phyloP scores from a whole-genome alignment of 2,113 vertebrate species.

The Gambusia holbrooki region DNA sequence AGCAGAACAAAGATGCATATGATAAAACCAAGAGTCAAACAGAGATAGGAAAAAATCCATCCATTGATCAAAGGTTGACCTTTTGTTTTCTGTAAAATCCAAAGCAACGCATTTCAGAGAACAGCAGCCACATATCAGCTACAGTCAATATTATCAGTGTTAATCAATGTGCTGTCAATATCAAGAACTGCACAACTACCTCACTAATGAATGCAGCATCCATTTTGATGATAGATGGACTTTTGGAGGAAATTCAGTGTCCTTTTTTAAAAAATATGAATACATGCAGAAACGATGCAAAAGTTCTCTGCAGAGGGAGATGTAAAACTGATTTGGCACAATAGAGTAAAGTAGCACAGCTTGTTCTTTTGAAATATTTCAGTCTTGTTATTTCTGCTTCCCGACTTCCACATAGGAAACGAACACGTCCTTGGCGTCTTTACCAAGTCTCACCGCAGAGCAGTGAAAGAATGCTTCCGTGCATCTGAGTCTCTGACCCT shows the following conservation, averaged over 20 bases:
- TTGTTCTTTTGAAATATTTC: slow-evolving; percentile 22
- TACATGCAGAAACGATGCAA: background rate
- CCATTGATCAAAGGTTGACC: background rate
- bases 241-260: background rate
- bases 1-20: background rate
- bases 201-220: background rate
- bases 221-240: background rate
- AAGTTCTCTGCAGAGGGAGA: background rate
- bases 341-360: slow-evolving; percentile 15
- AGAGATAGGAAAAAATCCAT: background rate
- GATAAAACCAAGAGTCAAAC: background rate
- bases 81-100: too few species aligned
- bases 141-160: background rate
- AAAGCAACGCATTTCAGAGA: too few species aligned
- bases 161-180: background rate
- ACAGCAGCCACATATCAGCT: background rate
- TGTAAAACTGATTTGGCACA: slow-evolving; percentile 48
- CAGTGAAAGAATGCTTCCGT: slow-evolving; percentile 55
- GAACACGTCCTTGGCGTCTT: slow-evolving; percentile 85
- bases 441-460: slow-evolving; percentile 84
- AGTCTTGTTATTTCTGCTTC: slow-evolving; percentile 43
- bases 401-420: slow-evolving; percentile 85
- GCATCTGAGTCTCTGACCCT: slow-evolving; percentile 54
- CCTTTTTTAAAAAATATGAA: background rate
- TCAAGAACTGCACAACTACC: background rate